Conservation (phyloP, 2,797 vertebrate species). For the Sebastes taczanowskii region DNA sequence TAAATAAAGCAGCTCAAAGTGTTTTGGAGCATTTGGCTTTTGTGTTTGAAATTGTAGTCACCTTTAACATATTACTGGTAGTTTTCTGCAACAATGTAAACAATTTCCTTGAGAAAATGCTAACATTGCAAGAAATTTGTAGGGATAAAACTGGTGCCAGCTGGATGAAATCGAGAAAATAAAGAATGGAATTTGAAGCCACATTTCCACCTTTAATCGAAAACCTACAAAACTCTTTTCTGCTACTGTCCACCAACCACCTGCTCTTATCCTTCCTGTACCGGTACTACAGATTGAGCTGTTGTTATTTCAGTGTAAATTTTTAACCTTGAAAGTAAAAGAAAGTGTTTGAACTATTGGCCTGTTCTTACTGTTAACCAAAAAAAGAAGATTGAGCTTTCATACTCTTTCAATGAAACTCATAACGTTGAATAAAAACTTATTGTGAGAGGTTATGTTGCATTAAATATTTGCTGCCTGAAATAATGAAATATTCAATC, state of each 20-base stretch:
- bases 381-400: neutral
- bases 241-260: neutral
- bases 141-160: neutral
- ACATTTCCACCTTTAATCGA: neutral
- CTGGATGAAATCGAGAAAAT: neutral
- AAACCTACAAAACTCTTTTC: neutral
- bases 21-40: neutral
- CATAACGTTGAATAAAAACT: neutral
- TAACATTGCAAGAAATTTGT: neutral
- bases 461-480: neutral
- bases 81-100: neutral
- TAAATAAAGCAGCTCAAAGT: neutral
- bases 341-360: neutral
- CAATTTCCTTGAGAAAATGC: neutral
- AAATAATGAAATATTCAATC: neutral
- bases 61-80: neutral
- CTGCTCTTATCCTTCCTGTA: no score
- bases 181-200: neutral
- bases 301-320: neutral
- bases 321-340: neutral
- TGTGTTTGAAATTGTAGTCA: neutral
- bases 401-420: neutral
- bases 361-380: neutral
- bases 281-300: no score
- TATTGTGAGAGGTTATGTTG: neutral